Base-by-base conservation (phyloP, 2,888 invertebrate species). In the Clivina fossor region DNA sequence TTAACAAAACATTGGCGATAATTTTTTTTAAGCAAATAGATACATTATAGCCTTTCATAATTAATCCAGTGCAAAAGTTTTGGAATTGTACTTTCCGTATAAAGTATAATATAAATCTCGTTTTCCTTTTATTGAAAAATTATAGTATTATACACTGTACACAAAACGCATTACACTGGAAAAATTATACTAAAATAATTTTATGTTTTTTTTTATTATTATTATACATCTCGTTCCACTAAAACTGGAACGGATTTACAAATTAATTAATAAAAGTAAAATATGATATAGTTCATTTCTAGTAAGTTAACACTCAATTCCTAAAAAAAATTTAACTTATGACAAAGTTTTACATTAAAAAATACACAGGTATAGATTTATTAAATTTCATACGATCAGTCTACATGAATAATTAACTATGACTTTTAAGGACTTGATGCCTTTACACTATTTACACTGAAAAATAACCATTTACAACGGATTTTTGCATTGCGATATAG, bases 361-460 rank as follows among this genome's bases (percentile, higher is more conserved):
- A 74, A 71, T 72, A 72, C 70, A 73, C 68, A 69, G 35, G 63
- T 70, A 71, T 68, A 68, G 68, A 65, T 59, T 61, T 62, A 61
- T 60, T 58, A 56, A 49, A 66, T 51, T 60, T 60, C 49, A 56
- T 57, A 58, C 58, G 55, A 56, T 74, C 74, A 74, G 74, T 74
- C 74, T 74, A 74, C 74, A 67, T 67, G 69, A 68, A 69, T n/a
- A n/a, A n/a, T 68, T 66, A 65, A 65, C 64, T 70, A 69, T 68
- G 67, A 69, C 67, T 68, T 68, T n/a, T 63, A 72, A 70, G 72
- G 71, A 71, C 70, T 68, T 64, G 65, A 65, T 64, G 73, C 69
- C 73, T 74, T 75, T 74, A 74, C 74, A 75, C 71, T 75, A 76
- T 75, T 68, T 75, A 76, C 76, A 75, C 66, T 70, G 62, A 71